phyloP scores from a whole-genome alignment of 1,140 invertebrate species.

The Pseudomyrmex concolor region DNA sequence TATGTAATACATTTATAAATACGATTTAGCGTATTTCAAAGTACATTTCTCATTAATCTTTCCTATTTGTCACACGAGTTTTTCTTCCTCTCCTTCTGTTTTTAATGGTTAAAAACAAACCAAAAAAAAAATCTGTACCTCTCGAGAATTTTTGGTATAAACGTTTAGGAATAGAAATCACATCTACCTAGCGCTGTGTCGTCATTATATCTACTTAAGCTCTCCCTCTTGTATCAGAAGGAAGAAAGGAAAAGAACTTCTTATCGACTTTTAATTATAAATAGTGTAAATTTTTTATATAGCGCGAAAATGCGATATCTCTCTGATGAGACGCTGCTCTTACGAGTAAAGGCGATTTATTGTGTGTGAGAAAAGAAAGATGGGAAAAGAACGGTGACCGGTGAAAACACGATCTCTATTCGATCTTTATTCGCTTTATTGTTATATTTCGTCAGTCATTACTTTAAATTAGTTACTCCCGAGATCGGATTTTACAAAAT shows the following conservation, averaged over 20 bases:
- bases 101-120: background rate
- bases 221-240: conserved; percentile 54
- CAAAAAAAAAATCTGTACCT: conserved; percentile 21
- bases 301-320: conserved; percentile 80
- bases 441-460: conserved; percentile 4
- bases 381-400: conserved; percentile 16
- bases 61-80: conserved; percentile 23
- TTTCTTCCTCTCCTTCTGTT: background rate
- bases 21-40: conserved; percentile 69
- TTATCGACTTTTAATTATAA: conserved; percentile 84
- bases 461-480: background rate
- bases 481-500: conserved; percentile 23
- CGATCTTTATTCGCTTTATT: conserved; percentile 32
- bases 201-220: conserved; percentile 78
- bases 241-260: conserved; percentile 74
- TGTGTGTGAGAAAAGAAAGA: conserved; percentile 73
- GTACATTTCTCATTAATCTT: conserved; percentile 60
- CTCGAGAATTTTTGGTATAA: conserved; percentile 59
- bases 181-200: conserved; percentile 74
- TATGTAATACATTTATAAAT: conserved; percentile 73
- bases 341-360: conserved; percentile 55
- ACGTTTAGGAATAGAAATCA: conserved; percentile 73
- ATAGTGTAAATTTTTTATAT: conserved; percentile 86
- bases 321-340: conserved; percentile 73
- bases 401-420: conserved; percentile 29